Evolutionary conservation across 2,888 invertebrate genomes (phyloP).

Genomic region (Petrolisthes cinctipes): DNA sequence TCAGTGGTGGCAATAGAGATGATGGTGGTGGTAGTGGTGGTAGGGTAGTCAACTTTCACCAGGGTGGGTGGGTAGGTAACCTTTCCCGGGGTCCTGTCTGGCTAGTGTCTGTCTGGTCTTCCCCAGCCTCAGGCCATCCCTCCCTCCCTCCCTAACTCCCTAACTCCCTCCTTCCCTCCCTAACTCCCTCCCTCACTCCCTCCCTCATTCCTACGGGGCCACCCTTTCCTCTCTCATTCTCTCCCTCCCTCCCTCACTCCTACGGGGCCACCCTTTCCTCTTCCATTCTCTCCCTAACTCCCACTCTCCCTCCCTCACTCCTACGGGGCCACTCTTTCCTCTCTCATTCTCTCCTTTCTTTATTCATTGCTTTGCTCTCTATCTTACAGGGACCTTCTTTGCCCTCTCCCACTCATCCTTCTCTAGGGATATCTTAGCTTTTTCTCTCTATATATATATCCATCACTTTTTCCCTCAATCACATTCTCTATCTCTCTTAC

Average conservation of each 20-base stretch:
- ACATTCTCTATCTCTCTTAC: background rate
- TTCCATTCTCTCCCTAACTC: background rate
- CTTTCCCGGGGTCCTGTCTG: constrained; percentile 41
- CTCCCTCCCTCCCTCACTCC: background rate
- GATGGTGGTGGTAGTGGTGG: background rate
- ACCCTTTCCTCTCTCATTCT: background rate
- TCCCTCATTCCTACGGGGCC: background rate
- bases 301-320: background rate
- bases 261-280: background rate
- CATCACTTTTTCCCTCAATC: background rate
- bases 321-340: constrained; percentile 5
- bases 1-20: background rate
- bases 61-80: constrained; percentile 32
- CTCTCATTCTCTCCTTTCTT: background rate
- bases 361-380: background rate
- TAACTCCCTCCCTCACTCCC: background rate
- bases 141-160: background rate
- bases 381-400: background rate
- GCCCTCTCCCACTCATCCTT: background rate
- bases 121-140: constrained; percentile 38
- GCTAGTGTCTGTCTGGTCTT: constrained; percentile 34
- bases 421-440: background rate
- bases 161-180: background rate
- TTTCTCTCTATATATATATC: background rate
- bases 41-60: constrained; percentile 39